Evolutionary conservation across 2,888 invertebrate species (phyloP).

Genomic region (Idaea aversata): DNA sequence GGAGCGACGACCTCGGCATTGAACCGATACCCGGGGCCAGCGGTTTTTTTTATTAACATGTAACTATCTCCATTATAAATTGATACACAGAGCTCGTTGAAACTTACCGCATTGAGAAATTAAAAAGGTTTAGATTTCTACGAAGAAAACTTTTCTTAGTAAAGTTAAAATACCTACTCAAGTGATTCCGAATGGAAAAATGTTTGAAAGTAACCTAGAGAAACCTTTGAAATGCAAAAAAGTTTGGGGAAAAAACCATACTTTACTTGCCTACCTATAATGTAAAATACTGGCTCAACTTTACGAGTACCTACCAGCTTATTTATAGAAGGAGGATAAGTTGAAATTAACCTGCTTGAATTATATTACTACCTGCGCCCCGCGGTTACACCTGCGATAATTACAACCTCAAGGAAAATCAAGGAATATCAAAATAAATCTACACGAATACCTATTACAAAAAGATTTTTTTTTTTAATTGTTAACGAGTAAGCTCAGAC

Average conservation of each 20-base stretch:
- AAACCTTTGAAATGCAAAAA: constrained; percentile 26
- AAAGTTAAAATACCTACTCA: not conserved
- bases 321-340: constrained; percentile 16
- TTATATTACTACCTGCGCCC: not conserved
- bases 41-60: constrained; percentile 57
- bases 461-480: too few species aligned
- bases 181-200: not conserved
- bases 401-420: too few species aligned
- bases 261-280: constrained; percentile 5
- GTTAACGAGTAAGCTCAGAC: too few species aligned
- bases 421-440: too few species aligned
- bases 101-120: constrained; percentile 6
- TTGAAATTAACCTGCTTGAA: constrained; percentile 14
- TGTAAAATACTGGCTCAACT: constrained; percentile 19
- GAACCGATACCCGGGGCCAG: constrained; percentile 65
- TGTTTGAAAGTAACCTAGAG: constrained; percentile 9
- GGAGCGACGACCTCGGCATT: constrained; percentile 73
- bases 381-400: too few species aligned
- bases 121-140: not conserved
- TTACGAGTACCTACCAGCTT: constrained; percentile 13
- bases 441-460: too few species aligned
- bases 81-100: constrained; percentile 12
- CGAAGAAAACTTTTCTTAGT: not conserved
- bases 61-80: constrained; percentile 39
- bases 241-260: constrained; percentile 16